Percentiles rank a stretch among this genome's conserved stretches.
phyloP scores from a whole-genome alignment of 2,797 vertebrate species.

The Hybognathus amarus region DNA sequence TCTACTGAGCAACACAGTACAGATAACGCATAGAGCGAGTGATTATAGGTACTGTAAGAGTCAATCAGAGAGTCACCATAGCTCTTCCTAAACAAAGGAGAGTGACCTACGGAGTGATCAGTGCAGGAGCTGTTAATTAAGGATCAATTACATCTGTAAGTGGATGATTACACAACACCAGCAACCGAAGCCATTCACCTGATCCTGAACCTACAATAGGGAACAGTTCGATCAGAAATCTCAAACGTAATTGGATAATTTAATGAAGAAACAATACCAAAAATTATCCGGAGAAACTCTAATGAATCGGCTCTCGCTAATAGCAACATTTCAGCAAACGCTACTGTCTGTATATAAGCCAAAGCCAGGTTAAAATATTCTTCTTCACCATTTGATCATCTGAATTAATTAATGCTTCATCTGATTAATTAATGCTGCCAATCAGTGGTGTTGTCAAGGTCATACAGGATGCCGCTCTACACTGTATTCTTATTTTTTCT shows the following conservation, averaged over 20 bases:
- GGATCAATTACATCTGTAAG: slow-evolving; percentile 42
- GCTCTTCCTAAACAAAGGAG: neutral
- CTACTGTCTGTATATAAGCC: neutral
- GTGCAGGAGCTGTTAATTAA: slow-evolving; percentile 39
- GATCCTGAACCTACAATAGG: neutral
- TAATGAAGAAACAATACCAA: neutral
- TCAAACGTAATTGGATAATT: neutral
- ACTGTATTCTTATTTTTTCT: neutral
- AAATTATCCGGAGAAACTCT: neutral
- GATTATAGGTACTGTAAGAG: neutral
- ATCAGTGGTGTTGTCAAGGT: neutral
- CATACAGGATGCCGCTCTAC: neutral
- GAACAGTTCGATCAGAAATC: neutral
- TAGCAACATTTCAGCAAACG: neutral
- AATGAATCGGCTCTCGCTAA: neutral
- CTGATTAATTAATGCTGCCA: neutral
- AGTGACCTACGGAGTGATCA: neutral
- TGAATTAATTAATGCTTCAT: neutral
- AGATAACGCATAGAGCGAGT: neutral
- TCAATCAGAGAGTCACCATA: neutral
- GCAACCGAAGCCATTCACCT: neutral
- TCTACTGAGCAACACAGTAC: neutral
- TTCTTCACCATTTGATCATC: neutral
- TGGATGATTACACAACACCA: slow-evolving; percentile 38
- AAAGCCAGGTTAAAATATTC: neutral